A percentile compares a stretch with the other conserved stretches of the same genome.
These are phyloP conservation scores for Triops cancriformis DNA, from an alignment of 1,140 invertebrate species.

Conservation along the genomic window DNA sequence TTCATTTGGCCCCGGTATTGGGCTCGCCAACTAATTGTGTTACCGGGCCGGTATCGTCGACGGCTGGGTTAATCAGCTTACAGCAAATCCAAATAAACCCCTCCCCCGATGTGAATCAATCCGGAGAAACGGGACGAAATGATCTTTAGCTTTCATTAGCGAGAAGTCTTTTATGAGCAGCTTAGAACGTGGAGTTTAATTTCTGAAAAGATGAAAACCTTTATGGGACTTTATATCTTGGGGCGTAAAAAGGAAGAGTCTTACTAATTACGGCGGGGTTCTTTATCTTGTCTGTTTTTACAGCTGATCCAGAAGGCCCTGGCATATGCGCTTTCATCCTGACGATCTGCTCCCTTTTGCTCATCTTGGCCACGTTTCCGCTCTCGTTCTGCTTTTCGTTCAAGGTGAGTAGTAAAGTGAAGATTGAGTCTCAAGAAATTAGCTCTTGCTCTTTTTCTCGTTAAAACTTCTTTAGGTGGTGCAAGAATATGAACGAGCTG, in stretches of 20 bases:
- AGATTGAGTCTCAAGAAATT: background rate
- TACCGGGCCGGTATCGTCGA: background rate
- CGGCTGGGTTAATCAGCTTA: background rate
- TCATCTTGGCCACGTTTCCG: conserved; percentile 66
- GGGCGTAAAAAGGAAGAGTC: background rate
- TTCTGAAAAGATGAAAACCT: background rate
- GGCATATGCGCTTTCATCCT: conserved; percentile 69
- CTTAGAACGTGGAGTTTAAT: too few relatives aligned
- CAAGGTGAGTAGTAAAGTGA: conserved; percentile 49
- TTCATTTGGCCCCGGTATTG: background rate
- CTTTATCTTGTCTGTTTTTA: conserved; percentile 33
- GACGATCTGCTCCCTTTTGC: conserved; percentile 64
- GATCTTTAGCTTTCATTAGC: too few relatives aligned
- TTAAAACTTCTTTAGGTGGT: conserved; percentile 60
- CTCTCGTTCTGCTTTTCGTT: conserved; percentile 77
- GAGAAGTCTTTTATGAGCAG: too few relatives aligned
- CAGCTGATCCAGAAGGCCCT: conserved; percentile 45
- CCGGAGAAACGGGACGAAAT: too few relatives aligned
- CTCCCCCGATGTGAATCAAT: too few relatives aligned
- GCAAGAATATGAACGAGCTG: conserved; percentile 81
- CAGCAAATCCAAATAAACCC: too few relatives aligned
- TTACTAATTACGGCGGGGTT: background rate
- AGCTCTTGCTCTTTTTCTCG: background rate
- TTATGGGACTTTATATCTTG: background rate
- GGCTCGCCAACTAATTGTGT: background rate